A percentile compares a stretch with the other conserved stretches of the same genome.
phyloP scores from a whole-genome alignment of 2,888 invertebrate species.

The Drosophila ezoana region DNA sequence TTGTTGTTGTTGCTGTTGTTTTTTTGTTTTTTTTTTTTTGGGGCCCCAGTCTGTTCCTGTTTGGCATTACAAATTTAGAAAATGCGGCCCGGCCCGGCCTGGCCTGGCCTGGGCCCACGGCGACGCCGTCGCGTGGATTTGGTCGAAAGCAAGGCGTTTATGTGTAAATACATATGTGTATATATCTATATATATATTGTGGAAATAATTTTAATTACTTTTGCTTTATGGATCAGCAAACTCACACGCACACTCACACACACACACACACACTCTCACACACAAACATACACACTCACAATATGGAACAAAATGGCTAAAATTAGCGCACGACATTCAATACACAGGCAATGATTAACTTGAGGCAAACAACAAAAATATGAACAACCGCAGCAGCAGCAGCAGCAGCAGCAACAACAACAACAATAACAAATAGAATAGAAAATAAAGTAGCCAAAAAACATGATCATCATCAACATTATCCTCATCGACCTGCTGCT shows the following conservation, averaged over 20 bases:
- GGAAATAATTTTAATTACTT: slow-evolving; percentile 77
- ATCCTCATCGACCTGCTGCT: slow-evolving; percentile 17
- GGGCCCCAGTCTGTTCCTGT: slow-evolving; percentile 63
- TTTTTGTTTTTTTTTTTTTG: slow-evolving; percentile 9
- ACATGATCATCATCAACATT: slow-evolving; percentile 51
- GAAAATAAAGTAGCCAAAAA: slow-evolving; percentile 73
- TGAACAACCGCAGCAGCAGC: slow-evolving; percentile 52
- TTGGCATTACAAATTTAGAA: slow-evolving; percentile 82
- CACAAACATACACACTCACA: slow-evolving; percentile 32
- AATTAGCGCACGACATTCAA: slow-evolving; percentile 80
- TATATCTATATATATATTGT: slow-evolving; percentile 49
- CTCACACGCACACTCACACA: slow-evolving; percentile 25
- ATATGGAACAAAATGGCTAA: slow-evolving; percentile 80
- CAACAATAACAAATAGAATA: slow-evolving; percentile 51
- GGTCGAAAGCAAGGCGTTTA: slow-evolving; percentile 2
- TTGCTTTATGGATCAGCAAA: slow-evolving; percentile 72
- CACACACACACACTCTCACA: slow-evolving; percentile 14
- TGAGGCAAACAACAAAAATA: slow-evolving; percentile 70
- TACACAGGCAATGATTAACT: slow-evolving; percentile 79
- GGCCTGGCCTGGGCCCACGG: slow-evolving; percentile 35
- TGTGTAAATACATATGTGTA: slow-evolving; percentile 18
- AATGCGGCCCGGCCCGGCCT: slow-evolving; percentile 77
- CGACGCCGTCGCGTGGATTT: slow-evolving; percentile 13
- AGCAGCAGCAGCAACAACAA: slow-evolving; percentile 38
- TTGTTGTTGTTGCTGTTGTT: slow-evolving; percentile 9